These are phyloP conservation scores for Carassius auratus DNA, from an alignment of 2,113 vertebrate species.

Conservation along the genomic window DNA sequence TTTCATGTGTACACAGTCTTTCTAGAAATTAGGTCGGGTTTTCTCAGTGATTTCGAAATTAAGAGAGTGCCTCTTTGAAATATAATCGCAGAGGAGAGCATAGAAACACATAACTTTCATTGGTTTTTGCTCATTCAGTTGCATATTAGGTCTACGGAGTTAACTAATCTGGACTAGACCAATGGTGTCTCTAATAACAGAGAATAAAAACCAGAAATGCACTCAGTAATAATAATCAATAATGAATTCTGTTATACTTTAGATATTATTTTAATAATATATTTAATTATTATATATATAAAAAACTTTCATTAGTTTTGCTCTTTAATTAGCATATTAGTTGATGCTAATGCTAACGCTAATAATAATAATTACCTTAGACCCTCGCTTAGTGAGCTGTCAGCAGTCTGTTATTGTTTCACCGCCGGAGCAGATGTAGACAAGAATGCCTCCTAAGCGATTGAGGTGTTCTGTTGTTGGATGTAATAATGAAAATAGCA, in stretches of 20 bases:
- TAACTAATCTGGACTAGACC: neutral
- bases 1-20: slow-evolving; percentile 70
- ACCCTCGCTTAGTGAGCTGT: too few relatives aligned
- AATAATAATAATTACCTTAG: too few relatives aligned
- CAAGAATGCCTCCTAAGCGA: too few relatives aligned
- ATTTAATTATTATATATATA: too few relatives aligned
- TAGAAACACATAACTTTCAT: slow-evolving; percentile 75
- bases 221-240: neutral
- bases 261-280: neutral
- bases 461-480: too few relatives aligned
- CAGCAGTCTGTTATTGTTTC: too few relatives aligned
- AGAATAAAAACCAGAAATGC: neutral
- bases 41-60: slow-evolving; percentile 79
- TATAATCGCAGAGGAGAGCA: slow-evolving; percentile 71
- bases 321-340: neutral
- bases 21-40: slow-evolving; percentile 77
- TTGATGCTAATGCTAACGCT: too few relatives aligned
- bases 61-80: slow-evolving; percentile 77
- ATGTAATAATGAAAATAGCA: too few relatives aligned
- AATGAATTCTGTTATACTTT: neutral
- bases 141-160: neutral
- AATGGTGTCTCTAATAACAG: neutral
- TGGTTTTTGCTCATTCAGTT: slow-evolving; percentile 40
- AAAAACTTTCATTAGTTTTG: neutral
- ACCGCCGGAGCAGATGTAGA: too few relatives aligned